A percentile compares a stretch with the other conserved stretches of the same genome.
Evolutionary conservation across 1,140 invertebrate genomes (phyloP).

Genomic region (Brachionus asplanchnoidis): DNA sequence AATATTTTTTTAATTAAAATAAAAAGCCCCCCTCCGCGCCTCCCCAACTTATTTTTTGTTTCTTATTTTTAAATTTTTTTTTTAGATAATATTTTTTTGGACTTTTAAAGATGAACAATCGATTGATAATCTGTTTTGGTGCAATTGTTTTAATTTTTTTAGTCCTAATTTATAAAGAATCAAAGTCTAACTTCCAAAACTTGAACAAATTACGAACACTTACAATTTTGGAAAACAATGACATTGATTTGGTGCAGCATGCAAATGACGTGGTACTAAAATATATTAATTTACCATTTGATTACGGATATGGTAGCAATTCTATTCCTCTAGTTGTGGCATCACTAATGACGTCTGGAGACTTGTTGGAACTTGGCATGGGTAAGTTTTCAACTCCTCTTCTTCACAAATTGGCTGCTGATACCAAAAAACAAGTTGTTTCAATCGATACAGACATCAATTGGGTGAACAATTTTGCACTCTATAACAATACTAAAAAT

Average conservation of each 20-base stretch:
- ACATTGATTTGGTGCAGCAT: neutral
- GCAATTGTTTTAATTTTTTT: neutral
- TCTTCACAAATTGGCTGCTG: neutral
- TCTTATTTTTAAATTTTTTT: no score
- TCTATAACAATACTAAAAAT: neutral
- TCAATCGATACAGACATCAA: neutral
- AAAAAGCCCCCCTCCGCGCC: no score
- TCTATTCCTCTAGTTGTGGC: neutral
- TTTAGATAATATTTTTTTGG: no score
- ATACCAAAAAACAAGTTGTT: neutral
- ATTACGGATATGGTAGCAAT: constrained; percentile 22
- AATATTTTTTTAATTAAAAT: no score
- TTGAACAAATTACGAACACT: no score
- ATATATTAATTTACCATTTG: neutral
- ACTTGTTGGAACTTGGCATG: constrained; percentile 3
- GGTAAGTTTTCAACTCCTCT: constrained; percentile 14
- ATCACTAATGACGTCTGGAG: neutral
- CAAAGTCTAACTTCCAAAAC: no score
- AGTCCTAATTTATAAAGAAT: neutral
- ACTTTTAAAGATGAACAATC: neutral
- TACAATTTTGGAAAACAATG: neutral
- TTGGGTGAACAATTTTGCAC: constrained; percentile 21
- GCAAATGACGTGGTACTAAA: neutral
- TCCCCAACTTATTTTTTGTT: no score
- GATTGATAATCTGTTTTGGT: neutral